These are phyloP conservation scores for Nemapogon koenigi DNA, from an alignment of 2,888 invertebrate genomes.

Conservation along the genomic window DNA sequence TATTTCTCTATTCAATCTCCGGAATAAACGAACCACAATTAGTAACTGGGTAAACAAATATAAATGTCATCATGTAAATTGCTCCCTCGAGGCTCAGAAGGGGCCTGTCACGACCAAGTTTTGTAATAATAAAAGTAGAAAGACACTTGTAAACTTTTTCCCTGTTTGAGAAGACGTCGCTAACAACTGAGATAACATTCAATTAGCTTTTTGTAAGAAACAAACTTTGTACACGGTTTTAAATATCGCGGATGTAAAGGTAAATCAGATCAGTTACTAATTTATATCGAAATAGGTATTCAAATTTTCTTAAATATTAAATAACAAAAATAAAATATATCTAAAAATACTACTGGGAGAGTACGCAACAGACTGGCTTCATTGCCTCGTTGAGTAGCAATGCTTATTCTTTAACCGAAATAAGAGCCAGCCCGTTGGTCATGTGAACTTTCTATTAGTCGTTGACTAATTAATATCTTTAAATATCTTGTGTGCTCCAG, in stretches of 20 bases:
- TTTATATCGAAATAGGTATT: too few relatives aligned
- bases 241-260: constrained; percentile 1
- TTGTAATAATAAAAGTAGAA: constrained; percentile 39
- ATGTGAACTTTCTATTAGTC: too few relatives aligned
- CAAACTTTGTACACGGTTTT: constrained; percentile 19
- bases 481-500: too few relatives aligned
- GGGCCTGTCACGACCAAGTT: constrained; percentile 33
- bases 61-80: constrained; percentile 28
- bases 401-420: too few relatives aligned
- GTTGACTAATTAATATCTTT: too few relatives aligned
- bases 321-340: too few relatives aligned
- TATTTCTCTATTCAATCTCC: constrained; percentile 10
- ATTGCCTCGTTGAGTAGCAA: too few relatives aligned
- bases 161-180: constrained; percentile 26
- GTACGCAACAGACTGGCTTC: too few relatives aligned
- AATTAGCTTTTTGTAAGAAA: constrained; percentile 33
- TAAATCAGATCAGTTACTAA: too few relatives aligned
- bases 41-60: constrained; percentile 20
- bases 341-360: too few relatives aligned
- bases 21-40: constrained; percentile 9
- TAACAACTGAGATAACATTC: constrained; percentile 38
- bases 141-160: constrained; percentile 28
- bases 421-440: too few relatives aligned
- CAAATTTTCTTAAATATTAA: too few relatives aligned
- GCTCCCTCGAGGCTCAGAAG: constrained; percentile 23